These are phyloP conservation scores for Trisateles emortualis DNA, from an alignment of 2,888 invertebrate species.

Conservation along the genomic window DNA sequence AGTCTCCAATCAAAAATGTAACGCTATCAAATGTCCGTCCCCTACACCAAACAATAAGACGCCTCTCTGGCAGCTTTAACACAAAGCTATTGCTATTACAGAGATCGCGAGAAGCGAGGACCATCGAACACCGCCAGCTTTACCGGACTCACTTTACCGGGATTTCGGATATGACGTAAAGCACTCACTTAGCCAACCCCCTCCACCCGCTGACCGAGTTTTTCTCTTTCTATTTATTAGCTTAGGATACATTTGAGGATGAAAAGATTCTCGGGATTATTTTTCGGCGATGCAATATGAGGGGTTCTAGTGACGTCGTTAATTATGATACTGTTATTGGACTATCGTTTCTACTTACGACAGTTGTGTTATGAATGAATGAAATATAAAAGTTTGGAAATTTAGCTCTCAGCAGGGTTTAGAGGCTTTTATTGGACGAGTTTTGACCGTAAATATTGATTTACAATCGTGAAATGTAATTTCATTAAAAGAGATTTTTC, in stretches of 20 bases:
- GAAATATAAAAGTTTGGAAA: not conserved
- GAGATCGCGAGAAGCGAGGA: conserved; percentile 77
- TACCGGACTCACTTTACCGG: conserved; percentile 84
- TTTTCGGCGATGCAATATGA: conserved; percentile 70
- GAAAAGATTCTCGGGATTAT: conserved; percentile 72
- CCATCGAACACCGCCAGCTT: conserved; percentile 83
- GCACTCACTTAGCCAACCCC: conserved; percentile 79
- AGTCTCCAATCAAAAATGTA: not conserved
- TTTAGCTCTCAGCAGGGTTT: not conserved
- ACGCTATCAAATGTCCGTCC: conserved; percentile 2
- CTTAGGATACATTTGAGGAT: conserved; percentile 77
- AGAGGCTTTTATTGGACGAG: not conserved
- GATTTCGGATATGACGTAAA: conserved; percentile 87
- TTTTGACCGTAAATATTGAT: too few relatives aligned
- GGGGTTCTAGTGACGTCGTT: conserved; percentile 61
- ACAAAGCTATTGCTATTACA: conserved; percentile 87
- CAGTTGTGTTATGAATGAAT: conserved; percentile 1
- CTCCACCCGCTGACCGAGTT: conserved; percentile 76
- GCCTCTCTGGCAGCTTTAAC: conserved; percentile 82
- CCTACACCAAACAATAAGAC: conserved; percentile 75
- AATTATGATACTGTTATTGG: conserved; percentile 53
- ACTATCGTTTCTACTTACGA: conserved; percentile 11
- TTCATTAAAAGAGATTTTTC: not conserved
- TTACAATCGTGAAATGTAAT: too few relatives aligned
- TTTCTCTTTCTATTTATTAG: conserved; percentile 82